These are phyloP conservation scores for Apodemus agrarius DNA, from an alignment of 2,797 vertebrate species.

Conservation along the genomic window DNA sequence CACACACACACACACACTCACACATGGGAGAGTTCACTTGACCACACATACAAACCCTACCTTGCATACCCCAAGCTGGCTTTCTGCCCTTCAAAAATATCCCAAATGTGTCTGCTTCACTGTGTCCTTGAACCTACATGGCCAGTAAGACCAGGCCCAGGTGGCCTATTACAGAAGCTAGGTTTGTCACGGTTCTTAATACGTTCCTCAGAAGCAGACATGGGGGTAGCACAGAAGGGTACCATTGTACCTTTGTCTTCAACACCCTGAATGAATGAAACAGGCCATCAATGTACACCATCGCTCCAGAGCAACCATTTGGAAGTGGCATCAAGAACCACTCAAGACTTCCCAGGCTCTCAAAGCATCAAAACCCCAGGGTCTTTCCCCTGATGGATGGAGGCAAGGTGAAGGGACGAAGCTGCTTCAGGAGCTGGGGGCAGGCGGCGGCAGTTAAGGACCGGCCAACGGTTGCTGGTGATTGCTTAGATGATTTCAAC, in stretches of 20 bases:
- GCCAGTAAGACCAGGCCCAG: background rate
- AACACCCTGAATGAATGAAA: conserved; percentile 19
- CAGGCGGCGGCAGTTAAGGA: background rate
- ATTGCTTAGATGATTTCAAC: background rate
- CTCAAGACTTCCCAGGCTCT: background rate
- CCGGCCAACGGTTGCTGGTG: background rate
- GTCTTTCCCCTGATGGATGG: background rate
- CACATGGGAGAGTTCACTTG: background rate
- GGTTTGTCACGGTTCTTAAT: conserved; percentile 28
- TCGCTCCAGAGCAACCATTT: background rate
- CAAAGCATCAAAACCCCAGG: background rate
- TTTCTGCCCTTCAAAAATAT: background rate
- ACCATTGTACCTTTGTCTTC: background rate
- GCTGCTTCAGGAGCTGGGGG: background rate
- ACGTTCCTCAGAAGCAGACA: background rate
- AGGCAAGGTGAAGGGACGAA: background rate
- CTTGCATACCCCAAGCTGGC: background rate
- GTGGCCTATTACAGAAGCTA: background rate
- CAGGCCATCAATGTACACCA: conserved; percentile 49
- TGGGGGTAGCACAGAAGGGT: background rate
- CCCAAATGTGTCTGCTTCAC: background rate
- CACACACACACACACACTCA: background rate
- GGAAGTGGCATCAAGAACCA: background rate
- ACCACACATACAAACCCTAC: background rate
- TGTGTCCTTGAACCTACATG: background rate